Evolutionary conservation across 2,113 vertebrate genomes (phyloP).

Genomic region (Ivindomyrus marchei): DNA sequence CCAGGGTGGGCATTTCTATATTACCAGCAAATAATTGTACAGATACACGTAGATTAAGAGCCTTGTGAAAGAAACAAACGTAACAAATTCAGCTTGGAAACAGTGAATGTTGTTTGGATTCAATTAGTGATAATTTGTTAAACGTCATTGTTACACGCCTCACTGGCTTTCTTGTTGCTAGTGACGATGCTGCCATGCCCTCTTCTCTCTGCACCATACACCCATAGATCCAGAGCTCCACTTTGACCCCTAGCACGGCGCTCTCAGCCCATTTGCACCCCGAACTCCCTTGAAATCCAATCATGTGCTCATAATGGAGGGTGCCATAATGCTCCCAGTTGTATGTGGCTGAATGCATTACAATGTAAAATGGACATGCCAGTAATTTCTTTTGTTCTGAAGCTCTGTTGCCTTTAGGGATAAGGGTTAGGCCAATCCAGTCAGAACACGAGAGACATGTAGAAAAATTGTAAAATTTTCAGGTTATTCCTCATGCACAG

Average conservation of each 20-base stretch:
- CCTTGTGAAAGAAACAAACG: neutral
- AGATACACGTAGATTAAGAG: neutral
- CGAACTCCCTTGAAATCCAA: neutral
- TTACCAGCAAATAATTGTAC: neutral
- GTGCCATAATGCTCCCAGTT: neutral
- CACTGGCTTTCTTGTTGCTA: neutral
- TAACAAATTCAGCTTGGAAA: neutral
- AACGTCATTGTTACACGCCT: neutral
- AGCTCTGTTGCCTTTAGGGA: neutral
- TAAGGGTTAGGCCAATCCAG: neutral
- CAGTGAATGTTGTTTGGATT: neutral
- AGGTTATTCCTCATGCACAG: neutral
- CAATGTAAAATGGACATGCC: neutral
- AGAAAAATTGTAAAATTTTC: neutral
- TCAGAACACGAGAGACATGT: neutral
- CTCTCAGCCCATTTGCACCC: neutral
- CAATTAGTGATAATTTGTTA: neutral
- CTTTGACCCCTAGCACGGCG: neutral
- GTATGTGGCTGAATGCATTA: conserved; percentile 1
- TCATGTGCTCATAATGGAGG: neutral
- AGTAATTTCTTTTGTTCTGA: neutral
- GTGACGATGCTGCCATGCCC: neutral
- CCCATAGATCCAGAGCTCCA: neutral
- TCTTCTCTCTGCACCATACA: neutral
- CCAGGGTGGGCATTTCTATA: neutral